Percentiles rank a stretch among this genome's conserved stretches.
Conservation (phyloP, 2,113 vertebrate genomes). For the Verasper variegatus region DNA sequence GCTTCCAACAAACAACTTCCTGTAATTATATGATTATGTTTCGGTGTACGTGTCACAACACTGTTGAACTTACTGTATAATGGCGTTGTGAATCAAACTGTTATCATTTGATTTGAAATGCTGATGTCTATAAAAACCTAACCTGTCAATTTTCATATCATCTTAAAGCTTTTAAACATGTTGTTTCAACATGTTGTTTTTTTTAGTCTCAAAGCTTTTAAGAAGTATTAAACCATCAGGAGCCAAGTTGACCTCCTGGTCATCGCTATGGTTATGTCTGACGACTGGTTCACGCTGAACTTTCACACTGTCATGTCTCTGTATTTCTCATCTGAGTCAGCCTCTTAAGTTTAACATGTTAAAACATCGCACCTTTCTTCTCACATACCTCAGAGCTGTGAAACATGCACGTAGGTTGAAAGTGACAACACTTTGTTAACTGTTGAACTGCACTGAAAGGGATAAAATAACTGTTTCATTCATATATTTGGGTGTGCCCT, state of each 20-base stretch:
- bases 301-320: slow-evolving; percentile 32
- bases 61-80: neutral
- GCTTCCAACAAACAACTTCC: neutral
- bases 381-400: slow-evolving; percentile 3
- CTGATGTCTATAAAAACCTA: too few species aligned
- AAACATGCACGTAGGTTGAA: slow-evolving; percentile 18
- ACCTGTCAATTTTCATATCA: too few species aligned
- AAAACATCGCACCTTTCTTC: slow-evolving; percentile 27
- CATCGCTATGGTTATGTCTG: slow-evolving; percentile 21
- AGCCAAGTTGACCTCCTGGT: slow-evolving; percentile 26
- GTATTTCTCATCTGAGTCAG: slow-evolving; percentile 35
- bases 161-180: too few species aligned
- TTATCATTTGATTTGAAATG: neutral
- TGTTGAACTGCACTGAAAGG: neutral
- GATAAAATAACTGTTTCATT: too few species aligned
- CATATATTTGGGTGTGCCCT: too few species aligned
- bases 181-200: too few species aligned
- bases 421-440: neutral
- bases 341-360: slow-evolving; percentile 44
- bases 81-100: slow-evolving; percentile 2
- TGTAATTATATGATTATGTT: slow-evolving; percentile 12
- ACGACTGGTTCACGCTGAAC: slow-evolving; percentile 28
- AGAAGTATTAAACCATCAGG: neutral
- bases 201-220: neutral
- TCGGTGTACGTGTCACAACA: too few species aligned